phyloP scores from a whole-genome alignment of 2,888 invertebrate genomes.

The Gisinianus flammeolus region DNA sequence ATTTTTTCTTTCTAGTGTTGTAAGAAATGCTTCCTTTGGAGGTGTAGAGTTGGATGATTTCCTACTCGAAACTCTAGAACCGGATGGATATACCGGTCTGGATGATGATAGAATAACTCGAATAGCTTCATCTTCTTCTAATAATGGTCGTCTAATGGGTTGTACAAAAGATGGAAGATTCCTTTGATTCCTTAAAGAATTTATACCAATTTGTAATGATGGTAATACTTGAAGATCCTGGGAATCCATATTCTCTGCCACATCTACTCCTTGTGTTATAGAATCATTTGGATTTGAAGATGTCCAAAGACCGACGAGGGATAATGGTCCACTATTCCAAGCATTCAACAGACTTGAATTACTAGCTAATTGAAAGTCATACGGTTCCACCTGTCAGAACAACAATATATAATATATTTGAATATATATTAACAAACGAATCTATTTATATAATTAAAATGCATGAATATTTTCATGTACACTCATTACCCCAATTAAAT shows the following conservation, averaged over 20 bases:
- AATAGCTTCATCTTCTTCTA: slow-evolving; percentile 76
- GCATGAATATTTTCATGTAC: no score
- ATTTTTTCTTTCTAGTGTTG: not conserved
- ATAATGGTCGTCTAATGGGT: slow-evolving; percentile 47
- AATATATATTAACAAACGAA: no score
- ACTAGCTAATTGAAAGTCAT: slow-evolving; percentile 74
- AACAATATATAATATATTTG: not conserved
- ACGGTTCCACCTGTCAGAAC: slow-evolving; percentile 65
- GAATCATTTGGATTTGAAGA: slow-evolving; percentile 79
- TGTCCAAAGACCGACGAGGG: slow-evolving; percentile 82
- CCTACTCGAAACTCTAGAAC: slow-evolving; percentile 42
- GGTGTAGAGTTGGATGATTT: slow-evolving; percentile 41
- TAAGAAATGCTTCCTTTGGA: slow-evolving; percentile 26
- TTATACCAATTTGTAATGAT: slow-evolving; percentile 38
- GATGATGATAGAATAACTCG: slow-evolving; percentile 69
- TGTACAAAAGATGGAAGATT: slow-evolving; percentile 19
- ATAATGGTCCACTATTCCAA: slow-evolving; percentile 84
- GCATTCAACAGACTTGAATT: slow-evolving; percentile 87
- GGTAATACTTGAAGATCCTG: slow-evolving; percentile 60
- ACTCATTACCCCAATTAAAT: slow-evolving; percentile 72
- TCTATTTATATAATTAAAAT: no score
- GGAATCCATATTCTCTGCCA: slow-evolving; percentile 70
- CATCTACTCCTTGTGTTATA: slow-evolving; percentile 69
- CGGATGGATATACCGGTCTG: slow-evolving; percentile 26
- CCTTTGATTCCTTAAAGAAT: slow-evolving; percentile 23